phyloP scores from a whole-genome alignment of 2,888 invertebrate genomes.

The Limnephilus rhombicus region DNA sequence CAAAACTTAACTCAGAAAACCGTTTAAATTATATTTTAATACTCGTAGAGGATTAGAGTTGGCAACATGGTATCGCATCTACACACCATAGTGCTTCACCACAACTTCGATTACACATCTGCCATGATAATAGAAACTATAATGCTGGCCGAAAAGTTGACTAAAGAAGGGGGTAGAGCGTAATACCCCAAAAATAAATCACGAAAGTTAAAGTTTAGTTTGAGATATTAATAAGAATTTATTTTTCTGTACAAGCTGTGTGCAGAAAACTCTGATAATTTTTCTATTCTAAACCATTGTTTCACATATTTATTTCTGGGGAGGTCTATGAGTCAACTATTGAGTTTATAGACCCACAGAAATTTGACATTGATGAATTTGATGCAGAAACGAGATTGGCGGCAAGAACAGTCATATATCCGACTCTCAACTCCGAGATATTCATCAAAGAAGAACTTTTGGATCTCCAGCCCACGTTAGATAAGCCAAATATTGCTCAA shows the following conservation, averaged over 20 bases:
- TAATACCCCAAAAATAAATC: too few species aligned
- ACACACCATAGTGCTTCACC: too few species aligned
- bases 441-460: neutral
- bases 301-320: neutral
- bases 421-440: neutral
- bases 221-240: too few species aligned
- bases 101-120: too few species aligned
- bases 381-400: neutral
- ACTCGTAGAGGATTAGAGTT: too few species aligned
- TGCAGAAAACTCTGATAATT: neutral
- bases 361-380: neutral
- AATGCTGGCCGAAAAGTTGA: too few species aligned
- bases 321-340: neutral
- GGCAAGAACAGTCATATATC: neutral
- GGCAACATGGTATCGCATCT: too few species aligned
- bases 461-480: neutral
- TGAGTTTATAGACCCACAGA: neutral
- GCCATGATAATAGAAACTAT: too few species aligned
- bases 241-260: neutral
- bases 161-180: too few species aligned
- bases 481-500: neutral
- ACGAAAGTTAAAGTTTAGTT: too few species aligned
- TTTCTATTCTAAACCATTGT: neutral
- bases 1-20: too few species aligned
- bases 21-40: too few species aligned